Evolutionary conservation across 2,113 vertebrate genomes (phyloP).

Genomic region (Tragelaphus strepsiceros): DNA sequence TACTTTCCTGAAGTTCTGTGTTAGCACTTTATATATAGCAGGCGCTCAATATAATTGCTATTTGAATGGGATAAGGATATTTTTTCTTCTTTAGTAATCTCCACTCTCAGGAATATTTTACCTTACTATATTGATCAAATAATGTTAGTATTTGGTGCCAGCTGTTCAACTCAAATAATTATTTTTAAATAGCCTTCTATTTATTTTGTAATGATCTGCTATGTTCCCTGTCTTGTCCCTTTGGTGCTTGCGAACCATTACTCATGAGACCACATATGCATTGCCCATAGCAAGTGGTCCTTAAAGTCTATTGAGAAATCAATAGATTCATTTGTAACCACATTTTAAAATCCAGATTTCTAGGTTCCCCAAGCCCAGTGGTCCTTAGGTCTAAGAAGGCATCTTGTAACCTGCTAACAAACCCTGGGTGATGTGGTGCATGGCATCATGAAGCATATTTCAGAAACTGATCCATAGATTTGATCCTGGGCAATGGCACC

Average conservation of each 20-base stretch:
- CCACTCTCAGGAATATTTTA: conserved; percentile 5
- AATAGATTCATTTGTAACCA: background rate
- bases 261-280: background rate
- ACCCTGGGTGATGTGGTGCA: background rate
- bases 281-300: background rate
- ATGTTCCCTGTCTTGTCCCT: background rate
- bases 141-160: conserved; percentile 44
- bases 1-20: conserved; percentile 36
- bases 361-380: background rate
- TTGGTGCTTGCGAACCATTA: background rate
- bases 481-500: background rate
- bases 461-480: background rate
- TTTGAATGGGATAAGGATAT: conserved; percentile 16
- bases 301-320: background rate
- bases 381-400: background rate
- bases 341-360: background rate
- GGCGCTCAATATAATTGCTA: background rate
- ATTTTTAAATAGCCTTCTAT: conserved; percentile 52
- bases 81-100: conserved; percentile 47
- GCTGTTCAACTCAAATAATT: conserved; percentile 30
- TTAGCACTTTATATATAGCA: conserved; percentile 34
- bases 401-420: background rate
- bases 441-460: background rate
- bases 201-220: conserved; percentile 6
- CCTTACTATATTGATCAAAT: conserved; percentile 8